These are phyloP conservation scores for Galeopsomyia nigrocyanea DNA, from an alignment of 2,888 invertebrate species.

Conservation along the genomic window DNA sequence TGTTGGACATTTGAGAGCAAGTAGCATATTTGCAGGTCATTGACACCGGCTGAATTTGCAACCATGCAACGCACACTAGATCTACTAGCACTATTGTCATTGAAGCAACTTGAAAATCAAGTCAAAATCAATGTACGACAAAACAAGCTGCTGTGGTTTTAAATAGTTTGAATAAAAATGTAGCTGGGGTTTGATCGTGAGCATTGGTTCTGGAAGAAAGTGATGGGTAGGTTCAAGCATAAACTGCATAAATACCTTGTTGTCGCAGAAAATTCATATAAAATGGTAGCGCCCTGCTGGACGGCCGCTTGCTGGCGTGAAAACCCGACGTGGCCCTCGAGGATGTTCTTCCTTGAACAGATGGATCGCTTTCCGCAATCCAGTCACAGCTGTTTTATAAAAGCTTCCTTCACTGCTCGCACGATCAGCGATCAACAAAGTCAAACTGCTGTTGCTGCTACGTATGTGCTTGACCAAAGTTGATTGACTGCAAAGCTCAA, in stretches of 20 bases:
- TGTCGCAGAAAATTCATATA: conserved; percentile 97
- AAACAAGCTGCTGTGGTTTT: too few species aligned
- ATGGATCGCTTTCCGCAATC: conserved; percentile 63
- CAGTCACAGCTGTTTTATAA: neutral
- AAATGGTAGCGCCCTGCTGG: conserved; percentile 91
- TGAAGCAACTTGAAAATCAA: too few species aligned
- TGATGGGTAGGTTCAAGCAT: neutral
- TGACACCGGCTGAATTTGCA: conserved; percentile 1
- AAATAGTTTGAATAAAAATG: too few species aligned
- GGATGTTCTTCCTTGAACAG: conserved; percentile 57
- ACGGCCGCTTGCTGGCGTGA: conserved; percentile 73
- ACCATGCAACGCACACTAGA: neutral
- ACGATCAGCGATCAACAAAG: too few species aligned
- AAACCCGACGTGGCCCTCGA: conserved; percentile 62
- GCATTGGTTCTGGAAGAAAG: too few species aligned
- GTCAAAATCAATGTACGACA: too few species aligned
- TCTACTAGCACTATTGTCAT: too few species aligned
- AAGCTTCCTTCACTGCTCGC: too few species aligned
- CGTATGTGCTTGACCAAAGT: neutral
- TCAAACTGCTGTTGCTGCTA: neutral
- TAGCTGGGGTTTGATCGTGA: too few species aligned
- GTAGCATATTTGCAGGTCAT: conserved; percentile 26
- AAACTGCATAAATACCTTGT: conserved; percentile 82
- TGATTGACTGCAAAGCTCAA: neutral
- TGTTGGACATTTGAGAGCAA: conserved; percentile 35